A percentile compares a stretch with the other conserved stretches of the same genome.
Evolutionary conservation across 1,140 invertebrate genomes (phyloP).

Genomic region (Lasioglossum albipes): DNA sequence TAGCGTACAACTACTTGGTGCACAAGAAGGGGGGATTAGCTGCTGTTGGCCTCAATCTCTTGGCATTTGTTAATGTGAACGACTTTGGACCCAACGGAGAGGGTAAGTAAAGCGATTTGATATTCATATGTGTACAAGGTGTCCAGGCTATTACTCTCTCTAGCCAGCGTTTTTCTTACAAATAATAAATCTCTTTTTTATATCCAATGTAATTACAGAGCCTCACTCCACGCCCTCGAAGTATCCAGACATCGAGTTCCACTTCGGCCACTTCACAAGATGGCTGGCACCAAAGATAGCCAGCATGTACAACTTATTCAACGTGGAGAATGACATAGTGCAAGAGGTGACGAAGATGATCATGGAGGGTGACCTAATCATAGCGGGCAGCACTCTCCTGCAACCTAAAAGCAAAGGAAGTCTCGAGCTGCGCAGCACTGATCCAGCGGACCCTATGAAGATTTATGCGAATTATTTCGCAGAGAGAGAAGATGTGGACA

Average conservation of each 20-base stretch:
- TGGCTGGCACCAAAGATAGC: slow-evolving; percentile 35
- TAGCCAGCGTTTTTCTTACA: no score
- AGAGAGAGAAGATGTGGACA: slow-evolving; percentile 78
- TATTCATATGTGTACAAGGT: no score
- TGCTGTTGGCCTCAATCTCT: slow-evolving; percentile 52
- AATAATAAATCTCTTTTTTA: no score
- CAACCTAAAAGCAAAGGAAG: slow-evolving; percentile 81
- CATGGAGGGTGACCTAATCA: slow-evolving; percentile 66
- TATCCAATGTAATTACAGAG: no score
- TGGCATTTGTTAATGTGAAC: slow-evolving; percentile 68
- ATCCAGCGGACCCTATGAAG: slow-evolving; percentile 84
- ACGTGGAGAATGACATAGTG: slow-evolving; percentile 47
- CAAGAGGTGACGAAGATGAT: slow-evolving; percentile 55
- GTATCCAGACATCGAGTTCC: slow-evolving; percentile 72
- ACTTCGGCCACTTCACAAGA: slow-evolving; percentile 52
- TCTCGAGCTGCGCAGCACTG: slow-evolving; percentile 79
- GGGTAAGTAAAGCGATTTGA: no score
- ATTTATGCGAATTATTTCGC: slow-evolving; percentile 87
- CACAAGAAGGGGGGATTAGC: slow-evolving; percentile 57
- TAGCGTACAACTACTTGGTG: slow-evolving; percentile 68
- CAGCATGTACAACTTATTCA: slow-evolving; percentile 28
- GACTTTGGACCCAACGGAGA: slow-evolving; percentile 33
- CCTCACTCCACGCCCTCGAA: slow-evolving; percentile 24
- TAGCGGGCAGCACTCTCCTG: slow-evolving; percentile 71
- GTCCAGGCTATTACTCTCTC: no score